Evolutionary conservation across 2,888 invertebrate species (phyloP).

Genomic region (Melieria picta): DNA sequence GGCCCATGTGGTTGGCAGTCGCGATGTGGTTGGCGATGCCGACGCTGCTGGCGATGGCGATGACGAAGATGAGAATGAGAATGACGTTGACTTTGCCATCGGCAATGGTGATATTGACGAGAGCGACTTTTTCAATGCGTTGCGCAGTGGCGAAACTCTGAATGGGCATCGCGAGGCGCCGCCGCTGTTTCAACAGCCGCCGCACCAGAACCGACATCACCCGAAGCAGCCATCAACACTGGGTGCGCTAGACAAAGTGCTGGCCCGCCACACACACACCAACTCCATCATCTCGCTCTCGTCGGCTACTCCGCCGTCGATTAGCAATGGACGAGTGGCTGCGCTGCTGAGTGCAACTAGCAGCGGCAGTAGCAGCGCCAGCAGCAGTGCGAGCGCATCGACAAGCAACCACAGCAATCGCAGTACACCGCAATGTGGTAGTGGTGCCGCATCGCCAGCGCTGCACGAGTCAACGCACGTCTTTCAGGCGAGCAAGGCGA

Average conservation of each 20-base stretch:
- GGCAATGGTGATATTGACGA: constrained; percentile 17
- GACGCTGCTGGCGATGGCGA: constrained; percentile 40
- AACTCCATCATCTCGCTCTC: constrained; percentile 72
- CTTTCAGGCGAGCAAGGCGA: constrained; percentile 15
- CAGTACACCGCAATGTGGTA: constrained; percentile 46
- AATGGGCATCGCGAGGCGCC: constrained; percentile 39
- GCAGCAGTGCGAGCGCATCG: constrained; percentile 45
- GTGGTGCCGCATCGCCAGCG: constrained; percentile 43
- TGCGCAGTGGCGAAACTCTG: constrained; percentile 33
- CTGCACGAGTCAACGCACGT: constrained; percentile 23
- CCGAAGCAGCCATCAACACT: constrained; percentile 28
- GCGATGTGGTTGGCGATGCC: constrained; percentile 33
- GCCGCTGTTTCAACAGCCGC: constrained; percentile 35
- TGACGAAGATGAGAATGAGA: constrained; percentile 34
- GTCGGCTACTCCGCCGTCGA: constrained; percentile 40
- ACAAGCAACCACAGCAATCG: constrained; percentile 45
- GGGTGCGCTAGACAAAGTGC: constrained; percentile 23
- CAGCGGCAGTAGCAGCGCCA: constrained; percentile 63
- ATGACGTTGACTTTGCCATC: constrained; percentile 36
- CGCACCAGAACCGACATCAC: constrained; percentile 36
- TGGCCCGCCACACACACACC: constrained; percentile 61
- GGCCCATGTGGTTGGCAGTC: constrained; percentile 46
- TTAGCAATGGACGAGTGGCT: constrained; percentile 52
- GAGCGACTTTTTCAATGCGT: constrained; percentile 43
- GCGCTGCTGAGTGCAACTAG: constrained; percentile 29